Percentiles rank a stretch among this genome's conserved stretches.
These are phyloP conservation scores for Allolobophora icterica DNA, from an alignment of 2,888 invertebrate genomes.

Conservation along the genomic window DNA sequence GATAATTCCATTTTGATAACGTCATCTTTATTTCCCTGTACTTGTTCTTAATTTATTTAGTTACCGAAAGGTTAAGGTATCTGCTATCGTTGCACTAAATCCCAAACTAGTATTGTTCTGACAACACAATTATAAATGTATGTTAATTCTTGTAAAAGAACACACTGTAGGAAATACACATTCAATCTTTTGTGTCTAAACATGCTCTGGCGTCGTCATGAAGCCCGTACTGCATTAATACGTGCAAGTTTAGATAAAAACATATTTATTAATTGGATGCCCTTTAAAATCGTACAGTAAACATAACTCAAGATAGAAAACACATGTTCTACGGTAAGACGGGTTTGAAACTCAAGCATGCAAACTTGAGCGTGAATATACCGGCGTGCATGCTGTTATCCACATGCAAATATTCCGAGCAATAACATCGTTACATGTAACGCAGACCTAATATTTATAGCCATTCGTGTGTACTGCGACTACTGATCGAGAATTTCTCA, in stretches of 20 bases:
- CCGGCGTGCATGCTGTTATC: background rate
- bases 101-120: no score
- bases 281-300: background rate
- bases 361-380: background rate
- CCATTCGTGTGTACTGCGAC: background rate
- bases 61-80: no score
- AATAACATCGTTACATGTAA: background rate
- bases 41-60: no score
- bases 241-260: background rate
- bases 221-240: no score
- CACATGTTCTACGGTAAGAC: background rate
- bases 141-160: no score
- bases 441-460: background rate
- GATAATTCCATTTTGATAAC: no score
- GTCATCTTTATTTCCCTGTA: no score
- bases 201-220: background rate
- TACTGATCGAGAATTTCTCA: background rate
- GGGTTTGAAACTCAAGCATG: background rate
- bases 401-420: background rate
- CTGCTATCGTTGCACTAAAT: no score
- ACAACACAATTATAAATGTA: no score
- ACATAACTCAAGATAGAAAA: background rate
- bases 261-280: background rate
- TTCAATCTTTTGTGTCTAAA: background rate
- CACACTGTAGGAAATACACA: background rate